A percentile compares a stretch with the other conserved stretches of the same genome.
Conservation (phyloP, 2,797 vertebrate species). For the Parauchenoglanis punctatus region DNA sequence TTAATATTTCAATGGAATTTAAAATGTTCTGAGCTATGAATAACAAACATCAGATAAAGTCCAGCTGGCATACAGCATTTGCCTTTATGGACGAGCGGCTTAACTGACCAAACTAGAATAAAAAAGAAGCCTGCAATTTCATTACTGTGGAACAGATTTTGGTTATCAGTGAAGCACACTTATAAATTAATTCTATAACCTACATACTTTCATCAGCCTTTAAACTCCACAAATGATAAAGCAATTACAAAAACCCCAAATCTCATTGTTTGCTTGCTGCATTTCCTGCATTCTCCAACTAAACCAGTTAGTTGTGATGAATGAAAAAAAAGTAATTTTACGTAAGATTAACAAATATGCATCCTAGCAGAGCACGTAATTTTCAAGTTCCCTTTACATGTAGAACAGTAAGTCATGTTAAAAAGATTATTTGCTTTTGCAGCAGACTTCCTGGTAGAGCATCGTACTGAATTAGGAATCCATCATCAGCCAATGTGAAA, state of each 20-base stretch:
- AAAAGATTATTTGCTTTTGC: background rate
- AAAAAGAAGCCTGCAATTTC: background rate
- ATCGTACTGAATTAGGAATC: background rate
- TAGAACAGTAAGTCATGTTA: background rate
- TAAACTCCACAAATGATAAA: constrained; percentile 54
- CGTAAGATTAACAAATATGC: background rate
- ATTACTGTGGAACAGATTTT: constrained; percentile 18
- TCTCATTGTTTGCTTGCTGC: constrained; percentile 50
- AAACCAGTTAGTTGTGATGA: constrained; percentile 44
- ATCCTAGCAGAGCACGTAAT: background rate
- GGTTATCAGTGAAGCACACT: constrained; percentile 6
- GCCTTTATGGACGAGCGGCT: background rate
- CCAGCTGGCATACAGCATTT: background rate
- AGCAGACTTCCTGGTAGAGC: background rate
- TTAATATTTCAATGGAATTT: background rate
- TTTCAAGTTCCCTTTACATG: constrained; percentile 3
- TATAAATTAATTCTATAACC: constrained; percentile 22
- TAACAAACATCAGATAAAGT: background rate
- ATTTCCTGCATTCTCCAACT: constrained; percentile 53
- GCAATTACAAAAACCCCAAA: constrained; percentile 60
- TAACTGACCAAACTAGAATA: background rate
- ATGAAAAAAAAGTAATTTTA: constrained; percentile 15
- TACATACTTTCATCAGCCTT: constrained; percentile 39
- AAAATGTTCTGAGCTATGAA: background rate
- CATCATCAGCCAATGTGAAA: background rate